Conservation (phyloP, 2,888 invertebrate species). For the Petrolisthes cinctipes region DNA sequence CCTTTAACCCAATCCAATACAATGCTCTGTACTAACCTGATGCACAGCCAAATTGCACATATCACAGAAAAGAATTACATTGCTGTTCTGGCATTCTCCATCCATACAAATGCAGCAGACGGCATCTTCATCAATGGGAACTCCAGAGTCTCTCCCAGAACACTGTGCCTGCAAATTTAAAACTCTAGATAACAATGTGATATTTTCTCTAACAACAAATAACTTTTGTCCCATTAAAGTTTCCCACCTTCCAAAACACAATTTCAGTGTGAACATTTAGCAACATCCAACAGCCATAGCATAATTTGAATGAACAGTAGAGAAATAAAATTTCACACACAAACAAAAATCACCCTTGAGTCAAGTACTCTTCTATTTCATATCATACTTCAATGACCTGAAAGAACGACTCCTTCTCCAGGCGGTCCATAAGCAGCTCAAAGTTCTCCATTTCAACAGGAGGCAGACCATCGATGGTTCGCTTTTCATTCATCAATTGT, state of each 20-base stretch:
- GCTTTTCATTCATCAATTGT: slow-evolving; percentile 85
- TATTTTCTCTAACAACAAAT: not conserved
- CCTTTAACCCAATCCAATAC: not conserved
- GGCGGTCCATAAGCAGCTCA: slow-evolving; percentile 95
- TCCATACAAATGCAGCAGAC: slow-evolving; percentile 99
- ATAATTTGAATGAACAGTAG: not conserved
- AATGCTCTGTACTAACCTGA: slow-evolving; percentile 74
- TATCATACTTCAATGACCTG: slow-evolving; percentile 74
- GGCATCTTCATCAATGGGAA: slow-evolving; percentile 95
- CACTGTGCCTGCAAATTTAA: slow-evolving; percentile 70
- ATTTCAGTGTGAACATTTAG: not conserved
- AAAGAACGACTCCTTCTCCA: slow-evolving; percentile 98
- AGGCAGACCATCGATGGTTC: slow-evolving; percentile 77
- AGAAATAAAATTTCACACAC: not conserved
- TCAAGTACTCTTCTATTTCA: too few species aligned
- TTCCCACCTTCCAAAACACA: not conserved
- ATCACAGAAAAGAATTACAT: slow-evolving; percentile 98
- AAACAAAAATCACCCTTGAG: not conserved
- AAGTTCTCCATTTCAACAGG: slow-evolving; percentile 89
- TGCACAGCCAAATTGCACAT: slow-evolving; percentile 99
- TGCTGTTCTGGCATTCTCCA: slow-evolving; percentile 98
- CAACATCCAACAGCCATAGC: not conserved
- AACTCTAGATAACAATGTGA: not conserved
- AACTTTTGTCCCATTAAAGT: too few species aligned
- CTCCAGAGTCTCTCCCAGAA: slow-evolving; percentile 73